phyloP scores from a whole-genome alignment of 2,113 vertebrate genomes.

The Gambusia holbrooki region DNA sequence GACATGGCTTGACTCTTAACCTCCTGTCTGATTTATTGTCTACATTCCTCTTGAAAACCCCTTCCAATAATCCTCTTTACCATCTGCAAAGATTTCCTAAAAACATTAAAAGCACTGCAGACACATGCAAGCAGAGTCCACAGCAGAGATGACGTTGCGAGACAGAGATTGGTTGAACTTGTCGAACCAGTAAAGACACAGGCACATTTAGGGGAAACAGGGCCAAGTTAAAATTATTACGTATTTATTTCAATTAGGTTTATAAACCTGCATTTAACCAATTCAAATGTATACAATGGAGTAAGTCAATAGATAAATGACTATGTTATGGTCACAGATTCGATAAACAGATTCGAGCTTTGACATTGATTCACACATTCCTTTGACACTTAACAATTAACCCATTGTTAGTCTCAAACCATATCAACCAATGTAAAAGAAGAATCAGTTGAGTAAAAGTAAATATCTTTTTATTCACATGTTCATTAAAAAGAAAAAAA shows the following conservation, averaged over 20 bases:
- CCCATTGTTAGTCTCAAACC: no score
- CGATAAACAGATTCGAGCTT: no score
- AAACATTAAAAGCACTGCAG: neutral
- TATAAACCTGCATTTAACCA: neutral
- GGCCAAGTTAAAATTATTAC: neutral
- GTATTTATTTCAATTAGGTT: no score
- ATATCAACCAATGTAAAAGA: no score
- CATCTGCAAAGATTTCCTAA: neutral
- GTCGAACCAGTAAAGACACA: neutral
- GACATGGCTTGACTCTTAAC: neutral
- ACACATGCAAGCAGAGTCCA: neutral
- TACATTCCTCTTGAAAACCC: neutral
- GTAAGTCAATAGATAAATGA: neutral
- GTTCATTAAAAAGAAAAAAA: no score
- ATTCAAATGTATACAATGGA: neutral
- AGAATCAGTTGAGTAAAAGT: no score
- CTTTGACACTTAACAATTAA: no score
- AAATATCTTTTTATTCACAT: no score
- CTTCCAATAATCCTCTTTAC: neutral
- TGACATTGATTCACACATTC: no score
- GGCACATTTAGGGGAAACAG: neutral
- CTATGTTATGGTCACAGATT: no score
- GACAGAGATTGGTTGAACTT: neutral
- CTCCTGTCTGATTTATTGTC: constrained; percentile 6
- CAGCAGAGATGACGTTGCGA: neutral